Evolutionary conservation across 2,113 vertebrate species (phyloP), one percentile per base, ranked within the genome.

Genomic region (Elachura formosa): DNA sequence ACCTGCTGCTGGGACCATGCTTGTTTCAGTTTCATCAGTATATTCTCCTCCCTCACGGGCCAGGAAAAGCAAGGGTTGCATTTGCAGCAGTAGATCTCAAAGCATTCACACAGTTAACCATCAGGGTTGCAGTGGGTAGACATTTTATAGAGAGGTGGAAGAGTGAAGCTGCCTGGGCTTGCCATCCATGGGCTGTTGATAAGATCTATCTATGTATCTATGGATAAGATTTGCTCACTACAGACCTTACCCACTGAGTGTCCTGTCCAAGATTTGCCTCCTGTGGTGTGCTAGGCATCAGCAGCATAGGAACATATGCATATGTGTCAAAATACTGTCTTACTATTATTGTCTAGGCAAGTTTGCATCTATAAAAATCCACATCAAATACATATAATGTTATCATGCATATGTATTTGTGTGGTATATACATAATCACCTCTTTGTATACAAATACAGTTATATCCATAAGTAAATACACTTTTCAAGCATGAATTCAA

Each of bases 11-110:
- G 69, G 48, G 56, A 89, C 64, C 17, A 26, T 3, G 51, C 66
- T 82, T 78, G 69, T 94, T 97, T 97, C 77, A 5, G 71, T 96
- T 95, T 96, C 84, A 29, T 33, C 28, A 33, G 58, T 34, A 1
- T 8, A 1, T 45, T 67, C 43, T 81, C 62, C 68, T 84, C 3
- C 69, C 76, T 84, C 5, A 1, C 48, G 79, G 74, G 71, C 56
- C 80, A 46, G 76, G 48, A 2, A 17, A 15, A 55, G 84, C 52
- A 25, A 67, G 41, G 45, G 43, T 12, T 91, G 79, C 2, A 9
- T 58, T 86, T 67, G 69, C 59, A 90, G 76, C 41, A 6, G 11
- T 43, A 25, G 25, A 31, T 74, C 59, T 74, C 83, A 48, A 46
- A 55, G 49, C 23, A 8, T 20, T 72, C 25, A 16, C 52, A 34